A percentile compares a stretch with the other conserved stretches of the same genome.
phyloP scores from a whole-genome alignment of 1,140 invertebrate species.

The Achroia grisella region DNA sequence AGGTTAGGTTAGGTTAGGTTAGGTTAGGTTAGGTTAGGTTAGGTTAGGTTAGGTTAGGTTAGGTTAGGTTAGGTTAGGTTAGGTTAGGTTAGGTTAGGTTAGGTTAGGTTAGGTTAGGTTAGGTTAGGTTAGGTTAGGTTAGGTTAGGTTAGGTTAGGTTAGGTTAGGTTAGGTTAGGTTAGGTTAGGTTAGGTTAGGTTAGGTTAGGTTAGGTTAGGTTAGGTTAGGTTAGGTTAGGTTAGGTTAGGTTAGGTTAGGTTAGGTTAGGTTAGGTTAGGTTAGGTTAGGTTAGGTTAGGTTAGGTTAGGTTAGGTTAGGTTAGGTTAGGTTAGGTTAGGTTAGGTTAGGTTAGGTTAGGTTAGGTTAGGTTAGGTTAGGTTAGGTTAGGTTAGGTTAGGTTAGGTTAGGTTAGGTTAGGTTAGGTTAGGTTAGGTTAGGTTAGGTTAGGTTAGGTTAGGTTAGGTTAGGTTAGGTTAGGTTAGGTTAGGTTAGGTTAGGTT shows the following conservation, averaged over 20 bases:
- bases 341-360: slow-evolving; percentile 19
- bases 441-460: slow-evolving; percentile 12
- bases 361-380: slow-evolving; percentile 19
- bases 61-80: slow-evolving; percentile 7
- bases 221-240: slow-evolving; percentile 25
- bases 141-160: slow-evolving; percentile 17
- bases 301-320: slow-evolving; percentile 11
- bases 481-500: slow-evolving; percentile 15
- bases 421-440: slow-evolving; percentile 29
- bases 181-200: slow-evolving; percentile 17
- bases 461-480: slow-evolving; percentile 13
- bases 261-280: slow-evolving; percentile 21
- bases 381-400: slow-evolving; percentile 13
- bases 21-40: slow-evolving; percentile 25
- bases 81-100: slow-evolving; percentile 8
- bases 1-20: slow-evolving; percentile 24
- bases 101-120: slow-evolving; percentile 8
- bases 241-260: slow-evolving; percentile 26
- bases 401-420: slow-evolving; percentile 10
- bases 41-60: slow-evolving; percentile 22
- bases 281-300: slow-evolving; percentile 6
- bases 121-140: slow-evolving; percentile 14
- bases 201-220: slow-evolving; percentile 21
- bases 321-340: slow-evolving; percentile 19
- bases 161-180: slow-evolving; percentile 18